Percentiles rank a stretch among this genome's conserved stretches.
These are phyloP conservation scores for Ferrisia virgata DNA, from an alignment of 2,888 invertebrate genomes.

Conservation along the genomic window DNA sequence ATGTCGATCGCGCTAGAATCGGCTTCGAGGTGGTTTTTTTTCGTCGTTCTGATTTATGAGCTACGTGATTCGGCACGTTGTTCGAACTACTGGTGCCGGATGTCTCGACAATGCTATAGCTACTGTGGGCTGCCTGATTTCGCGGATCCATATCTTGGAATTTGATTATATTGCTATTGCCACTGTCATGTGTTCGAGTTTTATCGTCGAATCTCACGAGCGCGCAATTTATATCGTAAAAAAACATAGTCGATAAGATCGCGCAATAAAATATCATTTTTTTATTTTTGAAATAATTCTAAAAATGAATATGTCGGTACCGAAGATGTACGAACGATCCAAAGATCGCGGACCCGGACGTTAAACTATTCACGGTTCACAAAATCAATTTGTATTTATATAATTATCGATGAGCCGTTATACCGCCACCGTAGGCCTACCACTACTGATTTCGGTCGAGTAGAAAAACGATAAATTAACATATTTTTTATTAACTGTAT, in stretches of 20 bases:
- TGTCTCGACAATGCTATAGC: slow-evolving; percentile 47
- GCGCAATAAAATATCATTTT: not conserved
- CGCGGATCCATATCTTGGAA: slow-evolving; percentile 39
- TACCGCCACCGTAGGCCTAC: not conserved
- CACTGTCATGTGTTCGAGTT: not conserved
- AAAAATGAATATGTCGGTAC: not conserved
- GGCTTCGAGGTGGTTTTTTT: not conserved
- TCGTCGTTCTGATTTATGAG: not conserved
- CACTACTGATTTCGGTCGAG: not conserved
- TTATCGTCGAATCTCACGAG: not conserved
- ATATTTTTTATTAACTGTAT: not conserved
- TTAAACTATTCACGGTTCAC: not conserved
- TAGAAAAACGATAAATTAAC: slow-evolving; percentile 10
- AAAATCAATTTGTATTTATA: not conserved
- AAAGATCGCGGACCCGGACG: not conserved
- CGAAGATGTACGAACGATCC: too few species aligned
- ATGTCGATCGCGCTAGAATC: not conserved
- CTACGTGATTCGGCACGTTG: not conserved
- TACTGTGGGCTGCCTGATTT: slow-evolving; percentile 44
- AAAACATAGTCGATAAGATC: not conserved
- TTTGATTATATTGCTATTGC: not conserved
- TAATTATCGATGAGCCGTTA: not conserved
- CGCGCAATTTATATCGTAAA: not conserved
- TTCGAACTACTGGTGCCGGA: slow-evolving; percentile 41
- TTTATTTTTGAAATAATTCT: not conserved